Conservation (phyloP, 1,140 invertebrate genomes). For the Aphelenchoides fujianensis region DNA sequence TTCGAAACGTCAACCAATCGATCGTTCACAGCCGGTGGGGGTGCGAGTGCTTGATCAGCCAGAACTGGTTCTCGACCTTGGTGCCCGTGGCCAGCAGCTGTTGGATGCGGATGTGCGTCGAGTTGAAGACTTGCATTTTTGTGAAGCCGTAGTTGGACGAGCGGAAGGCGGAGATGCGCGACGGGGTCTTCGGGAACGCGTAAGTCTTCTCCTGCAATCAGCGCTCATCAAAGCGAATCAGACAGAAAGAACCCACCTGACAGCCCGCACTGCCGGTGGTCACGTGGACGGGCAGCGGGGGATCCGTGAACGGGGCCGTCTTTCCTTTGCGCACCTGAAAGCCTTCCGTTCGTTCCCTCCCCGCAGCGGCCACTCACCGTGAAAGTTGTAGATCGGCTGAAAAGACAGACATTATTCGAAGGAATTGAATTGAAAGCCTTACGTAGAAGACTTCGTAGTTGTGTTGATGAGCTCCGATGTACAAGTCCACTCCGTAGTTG, state of each 20-base stretch:
- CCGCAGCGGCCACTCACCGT: constrained; percentile 66
- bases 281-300: constrained; percentile 84
- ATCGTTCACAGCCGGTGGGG: no score
- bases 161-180: constrained; percentile 69
- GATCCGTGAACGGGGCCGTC: constrained; percentile 73
- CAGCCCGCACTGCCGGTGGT: constrained; percentile 78
- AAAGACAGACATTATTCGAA: constrained; percentile 68
- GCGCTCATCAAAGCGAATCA: constrained; percentile 15
- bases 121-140: constrained; percentile 46
- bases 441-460: constrained; percentile 68
- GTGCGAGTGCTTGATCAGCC: no score
- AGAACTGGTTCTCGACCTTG: no score
- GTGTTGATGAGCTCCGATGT: constrained; percentile 94
- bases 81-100: constrained; percentile 46
- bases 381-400: constrained; percentile 84
- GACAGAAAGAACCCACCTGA: constrained; percentile 32
- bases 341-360: constrained; percentile 56
- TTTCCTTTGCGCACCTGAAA: constrained; percentile 71
- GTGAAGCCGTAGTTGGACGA: constrained; percentile 82
- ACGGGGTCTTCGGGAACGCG: constrained; percentile 66
- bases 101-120: constrained; percentile 44
- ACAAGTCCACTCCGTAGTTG: constrained; percentile 82
- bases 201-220: constrained; percentile 19
- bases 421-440: background rate
- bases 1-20: no score